Conservation (phyloP, 2,113 vertebrate species). For the Clupea harengus region DNA sequence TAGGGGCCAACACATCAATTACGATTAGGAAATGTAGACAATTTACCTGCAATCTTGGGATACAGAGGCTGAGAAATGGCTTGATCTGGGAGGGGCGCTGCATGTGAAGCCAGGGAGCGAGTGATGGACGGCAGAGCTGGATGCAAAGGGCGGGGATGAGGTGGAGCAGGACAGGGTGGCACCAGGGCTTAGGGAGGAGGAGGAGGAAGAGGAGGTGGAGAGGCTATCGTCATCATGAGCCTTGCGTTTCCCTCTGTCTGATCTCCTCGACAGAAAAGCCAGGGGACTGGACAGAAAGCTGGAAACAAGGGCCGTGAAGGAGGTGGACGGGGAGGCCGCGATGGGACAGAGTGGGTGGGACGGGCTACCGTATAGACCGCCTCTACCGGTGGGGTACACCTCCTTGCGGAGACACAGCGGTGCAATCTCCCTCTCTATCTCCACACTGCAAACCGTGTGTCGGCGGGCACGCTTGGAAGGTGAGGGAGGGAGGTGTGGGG, state of each 20-base stretch:
- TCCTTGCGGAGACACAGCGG: conserved; percentile 86
- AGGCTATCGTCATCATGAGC: conserved; percentile 24
- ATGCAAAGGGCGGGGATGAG: conserved; percentile 15
- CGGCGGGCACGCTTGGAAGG: conserved; percentile 66
- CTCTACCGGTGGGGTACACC: conserved; percentile 76
- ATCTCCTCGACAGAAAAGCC: conserved; percentile 67
- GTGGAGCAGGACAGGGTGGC: conserved; percentile 14
- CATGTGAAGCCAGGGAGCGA: conserved; percentile 36
- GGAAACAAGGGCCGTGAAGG: conserved; percentile 57
- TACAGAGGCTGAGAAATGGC: conserved; percentile 37
- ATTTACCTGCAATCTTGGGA: conserved; percentile 56
- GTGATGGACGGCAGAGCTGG: conserved; percentile 41
- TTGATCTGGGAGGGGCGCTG: conserved; percentile 40
- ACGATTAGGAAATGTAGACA: not conserved
- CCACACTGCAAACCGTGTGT: conserved; percentile 81
- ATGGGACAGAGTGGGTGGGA: conserved; percentile 37
- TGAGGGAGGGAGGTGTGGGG: conserved; percentile 39
- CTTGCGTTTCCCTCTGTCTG: conserved; percentile 32
- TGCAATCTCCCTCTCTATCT: conserved; percentile 71
- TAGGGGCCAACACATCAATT: not conserved
- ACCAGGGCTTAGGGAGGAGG: conserved; percentile 22
- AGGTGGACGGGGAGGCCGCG: conserved; percentile 52
- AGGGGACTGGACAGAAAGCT: conserved; percentile 70
- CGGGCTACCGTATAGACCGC: conserved; percentile 45
- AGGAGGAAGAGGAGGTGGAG: conserved; percentile 18